A percentile compares a stretch with the other conserved stretches of the same genome.
These are phyloP conservation scores for Otocyon megalotis DNA, from an alignment of 2,113 vertebrate species.

Conservation along the genomic window DNA sequence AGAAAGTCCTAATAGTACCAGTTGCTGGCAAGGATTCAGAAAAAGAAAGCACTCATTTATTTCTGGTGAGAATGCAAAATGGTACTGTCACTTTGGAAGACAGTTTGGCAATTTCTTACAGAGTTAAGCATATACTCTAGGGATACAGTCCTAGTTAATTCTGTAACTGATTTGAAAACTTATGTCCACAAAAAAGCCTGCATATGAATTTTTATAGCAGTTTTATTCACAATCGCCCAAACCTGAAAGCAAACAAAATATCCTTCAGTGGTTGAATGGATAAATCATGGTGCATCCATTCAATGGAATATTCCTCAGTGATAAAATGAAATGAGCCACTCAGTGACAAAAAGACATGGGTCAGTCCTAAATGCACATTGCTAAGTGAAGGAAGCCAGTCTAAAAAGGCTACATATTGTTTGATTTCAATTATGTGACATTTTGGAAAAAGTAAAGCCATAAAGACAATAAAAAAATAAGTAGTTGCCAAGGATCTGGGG, in stretches of 20 bases:
- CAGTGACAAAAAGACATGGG: not conserved
- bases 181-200: not conserved
- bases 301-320: not conserved
- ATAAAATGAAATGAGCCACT: not conserved
- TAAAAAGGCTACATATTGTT: not conserved
- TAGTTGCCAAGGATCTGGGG: not conserved
- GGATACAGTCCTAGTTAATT: not conserved
- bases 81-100: not conserved
- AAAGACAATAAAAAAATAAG: not conserved
- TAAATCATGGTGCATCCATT: not conserved
- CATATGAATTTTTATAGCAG: not conserved
- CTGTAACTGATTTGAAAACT: slow-evolving; percentile 23
- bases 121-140: not conserved
- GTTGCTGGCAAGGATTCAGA: not conserved
- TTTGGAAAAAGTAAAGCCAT: not conserved
- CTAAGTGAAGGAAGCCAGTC: not conserved
- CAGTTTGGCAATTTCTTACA: not conserved
- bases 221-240: not conserved
- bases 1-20: not conserved
- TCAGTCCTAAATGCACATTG: not conserved
- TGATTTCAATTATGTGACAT: slow-evolving; percentile 6
- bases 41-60: not conserved
- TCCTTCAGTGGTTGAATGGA: not conserved
- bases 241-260: not conserved
- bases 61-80: not conserved